Evolutionary conservation across 2,113 vertebrate species (phyloP), one percentile per base, ranked within the genome.

Genomic region (Pipa parva): DNA sequence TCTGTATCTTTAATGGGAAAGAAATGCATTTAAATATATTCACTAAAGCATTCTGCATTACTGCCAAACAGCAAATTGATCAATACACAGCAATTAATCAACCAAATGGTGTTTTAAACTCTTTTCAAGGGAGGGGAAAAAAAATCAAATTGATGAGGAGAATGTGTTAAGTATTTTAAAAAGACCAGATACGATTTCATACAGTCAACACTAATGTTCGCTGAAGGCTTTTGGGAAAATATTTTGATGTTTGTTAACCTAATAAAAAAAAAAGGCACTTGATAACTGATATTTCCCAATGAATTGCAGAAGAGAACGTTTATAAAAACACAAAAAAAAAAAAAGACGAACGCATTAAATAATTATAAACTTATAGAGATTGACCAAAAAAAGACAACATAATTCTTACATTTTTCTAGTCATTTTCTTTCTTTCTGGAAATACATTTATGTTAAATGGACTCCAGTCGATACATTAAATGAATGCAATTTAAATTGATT

Each of bases 81-180:
- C 75, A 74, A 76, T 76, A 76, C 49, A 58, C 63, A 56, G 42
- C 72, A 74, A 76, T 76, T 76, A 76, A 76, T 76, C 75, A 76
- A 72, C 75, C 60, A 72, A 74, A 76, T 76, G 72, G 75, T 70
- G 64, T 74, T 74, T 74, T 76, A 76, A 76, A 76, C 72, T 74
- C 69, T 66, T 62, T 76, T 71, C 75, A 66, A 63, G 51, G 31
- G 65, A 74, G 57, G 18, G 55, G 63, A 61, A 67, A 61, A 67
- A 68, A 56, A 71, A 25, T 54, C 67, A 29, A 50, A 46, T 46
- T 69, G 72, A 54, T 69, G 63, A 64, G 72, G 46, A 61, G 49
- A 72, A 67, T 54, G 51, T 62, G 24, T 54, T 48, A 69, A 68
- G 70, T 55, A 62, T 59, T 73, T 64, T 28, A 25, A 59, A 17